These are phyloP conservation scores for Nymphicus hollandicus DNA, from an alignment of 2,113 vertebrate genomes.

Conservation along the genomic window DNA sequence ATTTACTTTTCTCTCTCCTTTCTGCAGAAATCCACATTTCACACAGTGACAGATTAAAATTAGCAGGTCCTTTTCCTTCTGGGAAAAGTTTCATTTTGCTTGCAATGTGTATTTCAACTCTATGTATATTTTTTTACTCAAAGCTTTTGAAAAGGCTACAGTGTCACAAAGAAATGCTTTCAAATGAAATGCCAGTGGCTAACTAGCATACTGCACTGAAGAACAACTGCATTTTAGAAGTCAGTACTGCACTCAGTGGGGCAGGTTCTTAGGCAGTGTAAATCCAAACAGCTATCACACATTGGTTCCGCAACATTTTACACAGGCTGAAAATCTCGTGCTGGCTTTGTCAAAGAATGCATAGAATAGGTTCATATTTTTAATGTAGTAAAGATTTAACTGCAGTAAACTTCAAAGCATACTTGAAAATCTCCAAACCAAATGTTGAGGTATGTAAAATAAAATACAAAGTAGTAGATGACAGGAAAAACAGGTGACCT, in stretches of 20 bases:
- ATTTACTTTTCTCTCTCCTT: constrained; percentile 6
- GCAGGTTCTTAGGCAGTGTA: neutral
- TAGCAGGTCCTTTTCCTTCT: neutral
- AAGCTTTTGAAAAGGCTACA: neutral
- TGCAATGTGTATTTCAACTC: neutral
- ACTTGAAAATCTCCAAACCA: neutral
- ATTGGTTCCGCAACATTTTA: neutral
- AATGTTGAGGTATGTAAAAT: neutral
- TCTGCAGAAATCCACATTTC: constrained; percentile 8
- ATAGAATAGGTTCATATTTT: neutral
- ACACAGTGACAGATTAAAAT: constrained; percentile 37
- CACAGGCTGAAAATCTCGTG: neutral
- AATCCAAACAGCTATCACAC: neutral
- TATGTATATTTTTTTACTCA: neutral
- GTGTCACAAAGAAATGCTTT: neutral
- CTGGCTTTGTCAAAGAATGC: neutral
- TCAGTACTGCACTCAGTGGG: neutral
- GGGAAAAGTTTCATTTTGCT: neutral
- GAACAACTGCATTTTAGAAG: neutral
- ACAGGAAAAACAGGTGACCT: neutral
- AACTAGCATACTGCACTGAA: neutral
- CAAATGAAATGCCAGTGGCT: neutral
- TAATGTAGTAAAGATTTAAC: neutral
- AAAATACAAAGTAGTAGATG: neutral
- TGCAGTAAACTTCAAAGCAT: neutral